phyloP scores from a whole-genome alignment of 2,797 vertebrate species.

The Mormyrops boulengeri region DNA sequence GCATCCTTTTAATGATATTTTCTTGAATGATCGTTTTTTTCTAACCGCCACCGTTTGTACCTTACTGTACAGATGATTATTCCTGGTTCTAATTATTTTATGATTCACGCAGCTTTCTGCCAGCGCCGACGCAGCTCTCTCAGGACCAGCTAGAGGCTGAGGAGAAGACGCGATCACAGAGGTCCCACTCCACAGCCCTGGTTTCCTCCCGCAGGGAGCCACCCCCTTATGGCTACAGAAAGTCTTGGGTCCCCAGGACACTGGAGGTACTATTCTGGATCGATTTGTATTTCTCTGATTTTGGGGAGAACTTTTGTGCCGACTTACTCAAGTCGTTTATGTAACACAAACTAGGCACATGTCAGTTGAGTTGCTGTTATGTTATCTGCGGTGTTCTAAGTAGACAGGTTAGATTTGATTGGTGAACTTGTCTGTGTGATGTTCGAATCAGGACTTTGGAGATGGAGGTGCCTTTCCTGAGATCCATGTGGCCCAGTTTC shows the following conservation, averaged over 20 bases:
- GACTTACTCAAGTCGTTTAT: not conserved
- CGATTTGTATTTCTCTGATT: not conserved
- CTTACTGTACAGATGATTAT: not conserved
- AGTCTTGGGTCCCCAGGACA: slow-evolving; percentile 84
- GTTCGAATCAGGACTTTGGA: slow-evolving; percentile 78
- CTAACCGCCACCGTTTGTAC: not conserved
- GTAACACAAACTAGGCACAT: not conserved
- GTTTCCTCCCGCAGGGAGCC: slow-evolving; percentile 83
- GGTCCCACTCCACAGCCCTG: slow-evolving; percentile 79
- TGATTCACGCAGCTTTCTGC: slow-evolving; percentile 73
- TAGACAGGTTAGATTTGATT: not conserved
- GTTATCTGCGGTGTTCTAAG: not conserved
- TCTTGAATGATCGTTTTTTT: not conserved
- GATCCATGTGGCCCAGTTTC: slow-evolving; percentile 93
- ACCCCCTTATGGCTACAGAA: slow-evolving; percentile 80
- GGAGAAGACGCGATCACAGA: slow-evolving; percentile 77
- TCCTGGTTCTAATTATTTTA: not conserved
- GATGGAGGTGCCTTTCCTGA: slow-evolving; percentile 98
- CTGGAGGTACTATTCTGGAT: slow-evolving; percentile 65
- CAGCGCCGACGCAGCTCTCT: slow-evolving; percentile 89
- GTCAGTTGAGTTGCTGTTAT: not conserved
- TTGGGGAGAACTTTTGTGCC: not conserved
- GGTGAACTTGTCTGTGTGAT: not conserved
- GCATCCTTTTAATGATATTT: not conserved
- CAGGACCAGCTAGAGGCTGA: slow-evolving; percentile 96